Evolutionary conservation across 1,140 invertebrate species (phyloP).

Genomic region (Palaemon carinicauda): DNA sequence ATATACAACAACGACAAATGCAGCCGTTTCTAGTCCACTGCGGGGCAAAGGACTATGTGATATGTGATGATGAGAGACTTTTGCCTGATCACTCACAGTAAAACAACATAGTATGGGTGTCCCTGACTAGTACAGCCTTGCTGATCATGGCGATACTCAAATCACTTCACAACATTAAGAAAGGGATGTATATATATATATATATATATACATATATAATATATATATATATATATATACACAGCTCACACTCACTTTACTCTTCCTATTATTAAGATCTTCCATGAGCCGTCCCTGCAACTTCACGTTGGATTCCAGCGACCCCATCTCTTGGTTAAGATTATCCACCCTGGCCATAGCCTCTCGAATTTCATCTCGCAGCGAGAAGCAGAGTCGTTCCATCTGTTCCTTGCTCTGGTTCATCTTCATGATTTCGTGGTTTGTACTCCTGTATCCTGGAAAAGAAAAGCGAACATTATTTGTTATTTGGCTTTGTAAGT

Average conservation of each 20-base stretch:
- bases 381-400: conserved; percentile 18
- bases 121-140: too few species aligned
- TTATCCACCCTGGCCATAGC: conserved; percentile 63
- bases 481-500: too few species aligned
- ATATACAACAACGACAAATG: too few species aligned
- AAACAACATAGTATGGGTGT: too few species aligned
- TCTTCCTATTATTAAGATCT: conserved; percentile 33
- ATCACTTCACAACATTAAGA: too few species aligned
- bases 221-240: neutral
- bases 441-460: conserved; percentile 37
- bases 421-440: conserved; percentile 49
- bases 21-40: too few species aligned
- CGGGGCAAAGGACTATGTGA: too few species aligned
- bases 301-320: conserved; percentile 53
- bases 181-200: neutral
- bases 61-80: too few species aligned
- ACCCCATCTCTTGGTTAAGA: conserved; percentile 50
- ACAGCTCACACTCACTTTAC: neutral
- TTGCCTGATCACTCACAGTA: too few species aligned
- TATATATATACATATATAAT: neutral
- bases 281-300: conserved; percentile 56
- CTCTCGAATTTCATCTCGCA: conserved; percentile 63
- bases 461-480: neutral
- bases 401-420: conserved; percentile 53
- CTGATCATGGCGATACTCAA: too few species aligned